Evolutionary conservation across 2,113 vertebrate genomes (phyloP).

Genomic region (Cepphus grylle): DNA sequence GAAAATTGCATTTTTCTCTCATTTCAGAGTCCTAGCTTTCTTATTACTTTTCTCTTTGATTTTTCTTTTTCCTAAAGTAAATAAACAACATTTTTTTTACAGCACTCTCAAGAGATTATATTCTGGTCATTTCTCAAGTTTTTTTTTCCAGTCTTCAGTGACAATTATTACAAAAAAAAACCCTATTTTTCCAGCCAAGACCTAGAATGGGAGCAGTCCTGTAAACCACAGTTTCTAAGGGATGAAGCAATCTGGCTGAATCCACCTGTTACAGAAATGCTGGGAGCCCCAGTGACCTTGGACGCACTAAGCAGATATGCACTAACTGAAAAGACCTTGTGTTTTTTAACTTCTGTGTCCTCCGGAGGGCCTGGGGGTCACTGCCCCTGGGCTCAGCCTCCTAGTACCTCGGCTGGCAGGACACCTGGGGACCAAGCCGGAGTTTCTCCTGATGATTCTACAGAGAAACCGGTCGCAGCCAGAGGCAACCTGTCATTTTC

Average conservation of each 20-base stretch:
- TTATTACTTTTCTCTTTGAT: background rate
- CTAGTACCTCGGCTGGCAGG: background rate
- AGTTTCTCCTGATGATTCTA: background rate
- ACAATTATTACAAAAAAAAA: background rate
- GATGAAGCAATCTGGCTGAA: background rate
- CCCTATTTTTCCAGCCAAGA: background rate
- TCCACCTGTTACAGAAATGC: background rate
- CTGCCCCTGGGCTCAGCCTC: background rate
- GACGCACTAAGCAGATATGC: background rate
- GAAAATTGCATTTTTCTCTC: constrained; percentile 54
- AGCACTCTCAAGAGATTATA: background rate
- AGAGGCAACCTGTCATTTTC: background rate
- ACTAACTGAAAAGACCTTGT: background rate
- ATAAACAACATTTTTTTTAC: background rate
- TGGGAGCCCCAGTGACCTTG: background rate
- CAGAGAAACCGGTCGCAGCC: background rate
- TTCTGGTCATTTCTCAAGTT: constrained; percentile 11
- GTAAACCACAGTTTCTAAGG: background rate
- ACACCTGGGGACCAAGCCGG: accelerated
- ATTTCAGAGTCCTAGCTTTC: background rate
- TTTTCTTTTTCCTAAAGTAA: background rate
- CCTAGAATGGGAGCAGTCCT: background rate
- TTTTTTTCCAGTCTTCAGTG: background rate
- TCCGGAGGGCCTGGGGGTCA: accelerated
- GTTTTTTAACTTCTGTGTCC: background rate